phyloP scores from a whole-genome alignment of 2,797 vertebrate genomes.

The Mastacembelus armatus region DNA sequence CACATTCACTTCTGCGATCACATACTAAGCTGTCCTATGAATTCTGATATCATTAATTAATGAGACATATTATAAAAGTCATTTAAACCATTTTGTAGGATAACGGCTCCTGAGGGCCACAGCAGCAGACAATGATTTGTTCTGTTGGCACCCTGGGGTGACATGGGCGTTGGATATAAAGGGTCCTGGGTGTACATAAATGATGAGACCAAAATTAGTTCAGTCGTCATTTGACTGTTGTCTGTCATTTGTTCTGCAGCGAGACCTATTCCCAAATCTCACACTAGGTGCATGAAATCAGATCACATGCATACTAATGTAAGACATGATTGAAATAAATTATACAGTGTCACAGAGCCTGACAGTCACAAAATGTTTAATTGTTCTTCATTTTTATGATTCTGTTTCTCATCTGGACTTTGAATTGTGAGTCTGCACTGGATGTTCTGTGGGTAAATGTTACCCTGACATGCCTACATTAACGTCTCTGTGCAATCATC shows the following conservation, averaged over 20 bases:
- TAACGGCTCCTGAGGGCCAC: constrained; percentile 24
- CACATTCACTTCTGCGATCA: neutral
- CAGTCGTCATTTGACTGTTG: constrained; percentile 12
- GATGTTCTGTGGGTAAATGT: neutral
- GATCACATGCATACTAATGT: constrained; percentile 25
- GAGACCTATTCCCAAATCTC: constrained; percentile 30
- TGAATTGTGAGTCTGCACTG: neutral
- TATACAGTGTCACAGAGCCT: neutral
- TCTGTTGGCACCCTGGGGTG: neutral
- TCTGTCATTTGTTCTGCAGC: constrained; percentile 17
- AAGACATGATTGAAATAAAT: constrained; percentile 14
- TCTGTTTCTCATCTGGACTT: neutral
- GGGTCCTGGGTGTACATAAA: constrained; percentile 14
- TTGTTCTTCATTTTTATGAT: neutral
- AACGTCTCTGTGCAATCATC: too few species aligned
- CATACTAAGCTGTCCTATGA: neutral
- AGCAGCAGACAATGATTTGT: neutral
- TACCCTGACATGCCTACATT: neutral
- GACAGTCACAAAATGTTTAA: neutral
- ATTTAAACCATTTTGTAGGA: constrained; percentile 21
- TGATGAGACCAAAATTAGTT: constrained; percentile 43
- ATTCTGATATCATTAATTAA: constrained; percentile 22
- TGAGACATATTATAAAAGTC: constrained; percentile 30
- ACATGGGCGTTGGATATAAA: constrained; percentile 10
- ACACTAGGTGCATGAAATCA: constrained; percentile 19